These are phyloP conservation scores for Salvelinus sp. DNA, from an alignment of 2,113 vertebrate genomes.

Conservation along the genomic window DNA sequence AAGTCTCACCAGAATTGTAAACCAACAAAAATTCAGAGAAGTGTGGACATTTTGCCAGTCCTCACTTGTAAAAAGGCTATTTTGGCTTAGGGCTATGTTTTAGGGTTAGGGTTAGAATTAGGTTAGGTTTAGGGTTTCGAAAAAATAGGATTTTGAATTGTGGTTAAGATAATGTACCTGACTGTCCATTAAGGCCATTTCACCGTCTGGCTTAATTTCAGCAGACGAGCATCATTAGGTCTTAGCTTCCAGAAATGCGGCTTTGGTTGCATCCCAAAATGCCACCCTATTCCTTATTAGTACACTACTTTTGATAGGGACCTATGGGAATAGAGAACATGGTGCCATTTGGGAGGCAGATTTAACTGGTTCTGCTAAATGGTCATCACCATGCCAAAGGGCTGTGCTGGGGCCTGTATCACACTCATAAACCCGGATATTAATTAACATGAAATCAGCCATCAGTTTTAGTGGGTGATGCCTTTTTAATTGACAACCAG, in stretches of 20 bases:
- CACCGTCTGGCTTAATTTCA: conserved; percentile 69
- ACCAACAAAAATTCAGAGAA: too few relatives aligned
- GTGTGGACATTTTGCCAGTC: too few relatives aligned
- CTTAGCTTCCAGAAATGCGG: conserved; percentile 62
- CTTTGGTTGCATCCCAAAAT: conserved; percentile 45
- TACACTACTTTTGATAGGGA: too few relatives aligned
- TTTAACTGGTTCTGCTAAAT: conserved; percentile 42
- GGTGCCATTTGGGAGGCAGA: too few relatives aligned
- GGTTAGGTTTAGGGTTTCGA: too few relatives aligned
- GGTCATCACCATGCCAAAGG: conserved; percentile 62
- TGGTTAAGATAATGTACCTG: conserved; percentile 73
- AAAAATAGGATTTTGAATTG: conserved; percentile 20
- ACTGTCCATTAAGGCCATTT: conserved; percentile 65
- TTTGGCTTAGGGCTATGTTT: too few relatives aligned
- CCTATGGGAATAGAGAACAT: too few relatives aligned
- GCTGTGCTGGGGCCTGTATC: conserved; percentile 62
- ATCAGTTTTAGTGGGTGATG: conserved; percentile 66
- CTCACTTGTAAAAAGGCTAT: too few relatives aligned
- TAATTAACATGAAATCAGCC: conserved; percentile 74
- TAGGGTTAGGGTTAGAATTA: too few relatives aligned
- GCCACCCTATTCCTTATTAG: too few relatives aligned
- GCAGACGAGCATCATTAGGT: conserved; percentile 70
- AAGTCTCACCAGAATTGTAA: too few relatives aligned
- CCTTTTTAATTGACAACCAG: conserved; percentile 67
- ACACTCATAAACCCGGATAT: conserved; percentile 75